Evolutionary conservation across 2,797 vertebrate species (phyloP).

Genomic region (Peromyscus eremicus): DNA sequence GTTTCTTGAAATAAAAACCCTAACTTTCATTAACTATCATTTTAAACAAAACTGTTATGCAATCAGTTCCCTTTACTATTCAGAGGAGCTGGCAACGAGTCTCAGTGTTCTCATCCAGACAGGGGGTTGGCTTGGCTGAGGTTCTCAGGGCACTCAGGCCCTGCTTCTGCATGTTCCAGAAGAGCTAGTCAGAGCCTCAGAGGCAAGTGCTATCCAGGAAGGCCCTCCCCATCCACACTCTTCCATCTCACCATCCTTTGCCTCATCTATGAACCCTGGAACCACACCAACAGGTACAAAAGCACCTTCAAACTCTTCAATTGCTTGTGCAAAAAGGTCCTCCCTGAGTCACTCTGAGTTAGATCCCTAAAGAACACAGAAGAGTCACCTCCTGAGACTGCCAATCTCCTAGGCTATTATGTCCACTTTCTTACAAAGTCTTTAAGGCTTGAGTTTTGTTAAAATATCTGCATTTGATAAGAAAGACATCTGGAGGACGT

Average conservation of each 20-base stretch:
- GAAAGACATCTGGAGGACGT: background rate
- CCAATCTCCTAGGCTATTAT: background rate
- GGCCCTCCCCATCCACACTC: background rate
- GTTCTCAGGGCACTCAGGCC: background rate
- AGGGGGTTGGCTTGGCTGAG: background rate
- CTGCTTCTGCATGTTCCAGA: background rate
- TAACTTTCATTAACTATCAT: slow-evolving; percentile 35
- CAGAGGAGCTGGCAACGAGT: background rate
- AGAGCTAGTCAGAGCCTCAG: background rate
- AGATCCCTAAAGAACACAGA: background rate
- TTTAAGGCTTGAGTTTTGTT: background rate
- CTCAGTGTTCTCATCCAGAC: background rate
- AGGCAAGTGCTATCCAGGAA: background rate
- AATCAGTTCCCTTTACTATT: background rate
- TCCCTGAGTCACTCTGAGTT: background rate
- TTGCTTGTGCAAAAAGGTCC: background rate
- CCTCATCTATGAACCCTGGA: background rate
- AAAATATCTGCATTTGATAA: background rate
- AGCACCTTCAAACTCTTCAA: background rate
- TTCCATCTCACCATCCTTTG: background rate
- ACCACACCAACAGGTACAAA: background rate
- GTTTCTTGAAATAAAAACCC: slow-evolving; percentile 17
- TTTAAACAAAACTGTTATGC: background rate
- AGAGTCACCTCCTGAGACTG: background rate
- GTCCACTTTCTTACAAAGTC: background rate